Evolutionary conservation across 1,140 invertebrate genomes (phyloP), one percentile per base, ranked within the genome.

Genomic region (Theocolax elegans): DNA sequence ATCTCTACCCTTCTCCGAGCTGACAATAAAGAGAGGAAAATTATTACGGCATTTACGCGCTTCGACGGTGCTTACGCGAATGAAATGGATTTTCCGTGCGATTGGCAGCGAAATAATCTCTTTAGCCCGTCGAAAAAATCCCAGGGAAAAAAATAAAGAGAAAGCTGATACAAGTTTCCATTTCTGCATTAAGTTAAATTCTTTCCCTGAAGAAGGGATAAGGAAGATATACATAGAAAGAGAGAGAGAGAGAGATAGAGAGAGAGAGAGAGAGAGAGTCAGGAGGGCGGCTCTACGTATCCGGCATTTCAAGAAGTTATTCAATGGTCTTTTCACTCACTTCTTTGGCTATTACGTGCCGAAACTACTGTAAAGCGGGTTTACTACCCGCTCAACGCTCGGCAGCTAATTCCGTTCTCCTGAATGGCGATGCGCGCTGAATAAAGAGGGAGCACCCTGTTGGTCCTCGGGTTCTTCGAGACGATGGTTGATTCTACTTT

Each of bases 321-420:
- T 63, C 67, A 63, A 62, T 46, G 67, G 67, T 63, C 58, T 53
- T 68, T 69, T 69, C 46, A 69, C 67, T 69, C 67, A 35, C 17
- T 62, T 69, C 58, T 44, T 69, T 35, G 48, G 44, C 38, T 46
- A 63, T 69, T 69, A 69, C 67, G 67, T 69, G 67, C 67, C 17
- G 67, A 63, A 69, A 69, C 48, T 69, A 44, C 67, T 40, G 38
- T 27, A 46, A 42, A 67, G 58, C 46, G 23, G 40, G 56, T 68
- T 68, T 51, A 60, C 56, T 38, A 21, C 56, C 17, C 15, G 13
- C 54, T 49, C 29, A 12, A 12, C 17, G n/a, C 25, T 53, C n/a
- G 13, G 38, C 23, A 49, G 44, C 56, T 67, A 67, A 67, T 67
- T 67, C 23, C 29, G 44, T 51, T 56, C 12, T 0, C 56, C 15